Percentiles rank a stretch among this genome's conserved stretches.
Conservation (phyloP, 2,797 vertebrate species). For the Manis crassicaudata region DNA sequence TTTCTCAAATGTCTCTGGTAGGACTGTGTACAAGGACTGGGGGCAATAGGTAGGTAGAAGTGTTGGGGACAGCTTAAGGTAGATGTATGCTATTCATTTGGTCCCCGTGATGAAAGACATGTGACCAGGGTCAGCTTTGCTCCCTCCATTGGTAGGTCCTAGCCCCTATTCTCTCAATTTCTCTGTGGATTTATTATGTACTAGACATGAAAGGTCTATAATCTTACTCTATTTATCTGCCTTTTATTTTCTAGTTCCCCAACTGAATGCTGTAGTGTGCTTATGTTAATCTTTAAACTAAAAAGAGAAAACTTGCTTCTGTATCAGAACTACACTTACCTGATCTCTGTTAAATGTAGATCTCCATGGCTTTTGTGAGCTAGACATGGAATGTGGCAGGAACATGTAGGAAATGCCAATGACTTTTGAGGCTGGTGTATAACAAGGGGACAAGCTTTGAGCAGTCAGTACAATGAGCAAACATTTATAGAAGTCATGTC, state of each 20-base stretch:
- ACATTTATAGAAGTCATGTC: constrained; percentile 57
- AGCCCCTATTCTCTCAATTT: neutral
- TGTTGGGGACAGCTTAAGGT: neutral
- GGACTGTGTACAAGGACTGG: neutral
- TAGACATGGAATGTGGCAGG: neutral
- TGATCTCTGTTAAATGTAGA: neutral
- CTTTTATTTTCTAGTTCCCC: neutral
- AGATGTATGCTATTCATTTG: neutral
- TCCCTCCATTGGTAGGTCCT: neutral
- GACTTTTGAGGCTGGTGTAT: neutral
- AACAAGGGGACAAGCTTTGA: constrained; percentile 15
- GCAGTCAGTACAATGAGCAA: neutral
- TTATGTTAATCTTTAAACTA: constrained; percentile 47
- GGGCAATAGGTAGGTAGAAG: neutral
- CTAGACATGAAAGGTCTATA: neutral
- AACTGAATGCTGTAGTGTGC: neutral
- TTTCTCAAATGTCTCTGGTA: neutral
- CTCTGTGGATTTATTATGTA: neutral
- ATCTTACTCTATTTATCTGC: neutral
- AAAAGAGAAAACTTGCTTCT: neutral
- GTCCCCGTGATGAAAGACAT: neutral
- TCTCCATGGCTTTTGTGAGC: neutral
- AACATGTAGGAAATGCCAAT: neutral
- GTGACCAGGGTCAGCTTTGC: neutral
- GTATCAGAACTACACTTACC: neutral